Percentiles rank a stretch among this genome's conserved stretches.
Conservation (phyloP, 1,140 invertebrate species). For the Dolichoris vasculosae region DNA sequence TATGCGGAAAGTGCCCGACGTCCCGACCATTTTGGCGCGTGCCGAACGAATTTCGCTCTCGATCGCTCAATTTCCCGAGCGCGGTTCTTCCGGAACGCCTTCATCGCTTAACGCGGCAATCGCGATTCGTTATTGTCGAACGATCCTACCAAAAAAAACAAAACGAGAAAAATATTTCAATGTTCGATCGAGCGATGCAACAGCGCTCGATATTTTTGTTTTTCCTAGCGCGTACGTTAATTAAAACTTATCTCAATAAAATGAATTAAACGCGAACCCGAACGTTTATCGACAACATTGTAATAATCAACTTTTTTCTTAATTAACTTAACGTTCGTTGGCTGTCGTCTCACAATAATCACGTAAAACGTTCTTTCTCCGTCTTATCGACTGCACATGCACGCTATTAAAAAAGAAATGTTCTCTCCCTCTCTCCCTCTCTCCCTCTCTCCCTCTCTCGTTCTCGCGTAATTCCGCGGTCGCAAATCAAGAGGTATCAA, state of each 20-base stretch:
- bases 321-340: background rate
- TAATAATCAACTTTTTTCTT: background rate
- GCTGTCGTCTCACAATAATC: background rate
- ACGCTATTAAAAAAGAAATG: background rate
- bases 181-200: background rate
- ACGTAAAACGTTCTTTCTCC: background rate
- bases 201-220: background rate
- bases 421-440: background rate
- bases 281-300: background rate
- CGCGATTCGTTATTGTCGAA: too few relatives aligned
- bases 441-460: background rate
- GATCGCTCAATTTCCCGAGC: too few relatives aligned
- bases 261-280: background rate
- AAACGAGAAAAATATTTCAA: background rate
- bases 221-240: background rate
- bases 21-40: too few relatives aligned
- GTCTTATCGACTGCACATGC: background rate
- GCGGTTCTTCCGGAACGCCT: too few relatives aligned
- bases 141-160: too few relatives aligned
- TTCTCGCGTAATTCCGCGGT: background rate
- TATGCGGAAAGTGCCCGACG: background rate
- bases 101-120: too few relatives aligned
- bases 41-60: too few relatives aligned
- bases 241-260: constrained; percentile 5
- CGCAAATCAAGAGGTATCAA: background rate